Conservation (phyloP, 1,140 invertebrate species). For the Caenorhabditis latens region DNA sequence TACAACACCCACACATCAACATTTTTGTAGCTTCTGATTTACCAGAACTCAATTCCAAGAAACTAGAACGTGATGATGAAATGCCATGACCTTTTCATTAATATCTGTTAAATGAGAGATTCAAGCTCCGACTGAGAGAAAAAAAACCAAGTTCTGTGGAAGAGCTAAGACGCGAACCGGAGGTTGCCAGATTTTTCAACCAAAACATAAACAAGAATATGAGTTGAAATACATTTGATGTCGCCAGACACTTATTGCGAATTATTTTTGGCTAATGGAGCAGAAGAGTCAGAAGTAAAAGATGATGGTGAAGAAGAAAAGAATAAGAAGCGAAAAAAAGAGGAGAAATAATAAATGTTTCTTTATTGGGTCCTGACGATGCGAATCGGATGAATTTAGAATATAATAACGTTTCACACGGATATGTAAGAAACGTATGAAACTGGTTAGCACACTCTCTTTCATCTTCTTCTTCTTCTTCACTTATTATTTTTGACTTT, state of each 20-base stretch:
- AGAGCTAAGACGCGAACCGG: neutral
- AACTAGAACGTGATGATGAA: slow-evolving; percentile 3
- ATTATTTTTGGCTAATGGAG: slow-evolving; percentile 54
- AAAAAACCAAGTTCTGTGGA: neutral
- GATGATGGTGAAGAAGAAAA: too few relatives aligned
- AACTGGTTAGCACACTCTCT: neutral
- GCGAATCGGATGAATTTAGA: slow-evolving; percentile 42
- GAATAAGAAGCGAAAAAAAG: too few relatives aligned
- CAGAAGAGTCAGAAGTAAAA: slow-evolving; percentile 7
- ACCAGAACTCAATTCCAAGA: neutral
- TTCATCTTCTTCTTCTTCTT: slow-evolving; percentile 20
- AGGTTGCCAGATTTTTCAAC: neutral
- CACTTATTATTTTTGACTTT: slow-evolving; percentile 56
- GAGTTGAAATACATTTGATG: slow-evolving; percentile 17
- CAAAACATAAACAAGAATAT: slow-evolving; percentile 13
- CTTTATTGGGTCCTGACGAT: slow-evolving; percentile 27
- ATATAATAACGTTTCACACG: slow-evolving; percentile 50
- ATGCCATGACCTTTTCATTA: neutral
- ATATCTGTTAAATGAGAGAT: slow-evolving; percentile 16
- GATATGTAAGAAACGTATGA: slow-evolving; percentile 42
- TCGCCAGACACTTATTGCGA: neutral
- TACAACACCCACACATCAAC: too few relatives aligned
- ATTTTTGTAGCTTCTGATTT: too few relatives aligned
- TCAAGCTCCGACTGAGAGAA: neutral
- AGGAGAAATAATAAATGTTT: neutral